Evolutionary conservation across 2,113 vertebrate genomes (phyloP).

Genomic region (Larimichthys polyactis): DNA sequence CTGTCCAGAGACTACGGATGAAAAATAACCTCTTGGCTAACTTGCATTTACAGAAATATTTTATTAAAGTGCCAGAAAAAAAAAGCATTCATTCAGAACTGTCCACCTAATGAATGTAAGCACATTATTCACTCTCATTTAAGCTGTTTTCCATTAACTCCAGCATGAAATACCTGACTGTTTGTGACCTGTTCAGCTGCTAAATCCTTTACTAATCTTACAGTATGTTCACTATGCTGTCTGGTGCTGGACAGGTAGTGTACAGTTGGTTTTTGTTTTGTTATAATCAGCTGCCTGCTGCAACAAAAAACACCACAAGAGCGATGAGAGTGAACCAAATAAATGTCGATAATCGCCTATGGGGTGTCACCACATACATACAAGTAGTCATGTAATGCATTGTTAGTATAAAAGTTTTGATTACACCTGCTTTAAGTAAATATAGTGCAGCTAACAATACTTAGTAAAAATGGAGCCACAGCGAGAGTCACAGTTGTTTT

Average conservation of each 20-base stretch:
- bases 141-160: background rate
- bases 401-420: too few species aligned
- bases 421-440: background rate
- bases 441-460: background rate
- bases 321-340: background rate
- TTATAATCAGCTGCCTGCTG: background rate
- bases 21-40: too few species aligned
- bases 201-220: background rate
- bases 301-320: background rate
- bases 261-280: background rate
- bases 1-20: too few species aligned
- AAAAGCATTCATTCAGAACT: background rate
- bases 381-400: too few species aligned
- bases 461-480: background rate
- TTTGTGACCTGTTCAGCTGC: background rate
- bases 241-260: background rate
- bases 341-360: too few species aligned
- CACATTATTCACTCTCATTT: background rate
- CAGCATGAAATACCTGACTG: background rate
- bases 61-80: background rate
- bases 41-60: too few species aligned
- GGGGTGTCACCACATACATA: too few species aligned
- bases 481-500: conserved; percentile 27
- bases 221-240: background rate
- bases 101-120: background rate